Conservation (phyloP, 2,888 invertebrate species). For the Rambutsinella grinnellia region DNA sequence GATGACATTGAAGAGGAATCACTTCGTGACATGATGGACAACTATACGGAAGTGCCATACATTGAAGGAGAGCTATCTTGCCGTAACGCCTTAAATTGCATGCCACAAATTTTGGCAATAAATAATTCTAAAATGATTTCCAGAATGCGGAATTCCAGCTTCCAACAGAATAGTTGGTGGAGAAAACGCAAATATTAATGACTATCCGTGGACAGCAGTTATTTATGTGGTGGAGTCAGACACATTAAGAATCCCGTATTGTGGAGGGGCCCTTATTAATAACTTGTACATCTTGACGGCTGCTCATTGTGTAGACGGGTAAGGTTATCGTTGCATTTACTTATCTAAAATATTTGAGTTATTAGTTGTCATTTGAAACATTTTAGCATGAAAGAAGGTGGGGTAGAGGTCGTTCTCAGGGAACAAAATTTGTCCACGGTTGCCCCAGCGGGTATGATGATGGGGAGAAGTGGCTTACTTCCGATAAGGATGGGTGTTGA, state of each 20-base stretch:
- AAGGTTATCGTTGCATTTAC: background rate
- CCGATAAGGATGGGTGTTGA: conserved; percentile 42
- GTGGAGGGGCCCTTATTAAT: conserved; percentile 56
- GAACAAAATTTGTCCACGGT: conserved; percentile 53
- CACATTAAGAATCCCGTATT: conserved; percentile 34
- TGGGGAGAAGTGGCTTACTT: background rate
- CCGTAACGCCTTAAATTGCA: background rate
- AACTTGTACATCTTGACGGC: conserved; percentile 58
- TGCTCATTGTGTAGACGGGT: conserved; percentile 63
- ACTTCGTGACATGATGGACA: conserved; percentile 32
- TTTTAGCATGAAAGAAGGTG: conserved; percentile 29
- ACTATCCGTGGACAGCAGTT: conserved; percentile 62
- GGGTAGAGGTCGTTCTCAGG: conserved; percentile 59
- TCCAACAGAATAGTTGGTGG: conserved; percentile 22
- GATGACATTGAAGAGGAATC: background rate
- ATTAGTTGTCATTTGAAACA: too few relatives aligned
- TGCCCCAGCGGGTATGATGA: background rate
- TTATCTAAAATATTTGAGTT: too few relatives aligned
- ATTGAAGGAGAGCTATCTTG: conserved; percentile 5
- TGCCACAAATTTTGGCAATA: background rate
- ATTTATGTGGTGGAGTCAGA: conserved; percentile 34
- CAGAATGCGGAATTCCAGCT: conserved; percentile 26
- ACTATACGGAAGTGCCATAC: conserved; percentile 15
- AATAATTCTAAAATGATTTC: too few relatives aligned
- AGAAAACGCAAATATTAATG: conserved; percentile 45